Evolutionary conservation across 2,888 invertebrate genomes (phyloP).

Genomic region (Parnassius mnemosyne): DNA sequence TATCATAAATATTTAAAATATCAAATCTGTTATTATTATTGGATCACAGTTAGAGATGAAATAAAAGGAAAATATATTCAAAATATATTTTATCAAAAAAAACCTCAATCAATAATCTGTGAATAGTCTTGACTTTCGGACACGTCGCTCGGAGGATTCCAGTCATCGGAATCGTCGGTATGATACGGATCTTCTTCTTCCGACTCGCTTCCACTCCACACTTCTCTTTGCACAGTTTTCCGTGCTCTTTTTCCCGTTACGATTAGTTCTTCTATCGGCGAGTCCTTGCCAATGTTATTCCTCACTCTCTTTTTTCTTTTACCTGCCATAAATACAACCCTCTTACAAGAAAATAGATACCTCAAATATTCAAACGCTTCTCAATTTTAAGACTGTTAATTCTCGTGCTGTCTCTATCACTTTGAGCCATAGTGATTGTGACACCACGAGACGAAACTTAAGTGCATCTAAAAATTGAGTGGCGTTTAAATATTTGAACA

Average conservation of each 20-base stretch:
- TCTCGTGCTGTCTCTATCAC: too few species aligned
- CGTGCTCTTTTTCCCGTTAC: conserved; percentile 52
- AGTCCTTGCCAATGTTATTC: not conserved
- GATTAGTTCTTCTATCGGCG: conserved; percentile 16
- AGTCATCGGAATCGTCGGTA: conserved; percentile 75
- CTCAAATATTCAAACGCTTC: too few species aligned
- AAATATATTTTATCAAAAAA: not conserved
- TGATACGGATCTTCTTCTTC: conserved; percentile 69
- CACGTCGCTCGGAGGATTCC: conserved; percentile 56
- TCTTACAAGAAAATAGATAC: conserved; percentile 22
- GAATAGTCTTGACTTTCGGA: conserved; percentile 45
- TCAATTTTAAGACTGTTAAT: too few species aligned
- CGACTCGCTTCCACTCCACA: conserved; percentile 49
- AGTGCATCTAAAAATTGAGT: too few species aligned
- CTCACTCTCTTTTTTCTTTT: conserved; percentile 28
- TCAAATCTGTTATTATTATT: too few species aligned
- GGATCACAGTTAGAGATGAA: not conserved
- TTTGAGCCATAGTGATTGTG: too few species aligned
- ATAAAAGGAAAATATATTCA: conserved; percentile 2
- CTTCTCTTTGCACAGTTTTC: conserved; percentile 40
- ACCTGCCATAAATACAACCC: conserved; percentile 35
- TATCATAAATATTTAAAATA: too few species aligned
- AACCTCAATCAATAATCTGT: conserved; percentile 8
- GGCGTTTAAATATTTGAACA: too few species aligned
- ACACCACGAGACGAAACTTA: too few species aligned